A percentile compares a stretch with the other conserved stretches of the same genome.
phyloP scores from a whole-genome alignment of 92 coral and sea anemone genomes.

The Meandrina meandrites region DNA sequence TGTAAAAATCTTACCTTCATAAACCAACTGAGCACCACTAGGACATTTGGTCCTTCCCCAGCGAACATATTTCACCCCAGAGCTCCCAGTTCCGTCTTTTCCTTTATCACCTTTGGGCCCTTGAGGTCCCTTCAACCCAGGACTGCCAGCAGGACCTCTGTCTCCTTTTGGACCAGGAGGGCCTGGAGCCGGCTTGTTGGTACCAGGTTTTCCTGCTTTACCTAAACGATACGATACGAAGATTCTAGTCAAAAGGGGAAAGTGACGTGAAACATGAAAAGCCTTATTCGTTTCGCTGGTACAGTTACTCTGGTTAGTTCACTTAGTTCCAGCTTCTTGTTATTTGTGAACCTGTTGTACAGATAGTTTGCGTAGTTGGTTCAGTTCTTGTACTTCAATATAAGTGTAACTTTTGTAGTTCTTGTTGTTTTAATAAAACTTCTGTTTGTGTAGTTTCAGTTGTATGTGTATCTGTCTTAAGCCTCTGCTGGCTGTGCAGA shows the following conservation, averaged over 20 bases:
- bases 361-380: too few species aligned
- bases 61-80: slow-evolving; percentile 57
- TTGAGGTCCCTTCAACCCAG: slow-evolving; percentile 19
- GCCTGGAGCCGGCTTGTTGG: slow-evolving; percentile 18
- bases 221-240: background rate
- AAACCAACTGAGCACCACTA: slow-evolving; percentile 25
- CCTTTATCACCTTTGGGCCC: slow-evolving; percentile 19
- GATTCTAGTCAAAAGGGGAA: background rate
- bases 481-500: too few species aligned
- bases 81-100: slow-evolving; percentile 41
- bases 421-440: too few species aligned
- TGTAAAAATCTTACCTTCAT: slow-evolving; percentile 60
- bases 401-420: too few species aligned
- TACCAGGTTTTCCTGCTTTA: slow-evolving; percentile 4
- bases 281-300: too few species aligned
- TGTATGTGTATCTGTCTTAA: too few species aligned
- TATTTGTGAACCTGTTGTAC: too few species aligned
- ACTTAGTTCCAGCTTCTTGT: too few species aligned
- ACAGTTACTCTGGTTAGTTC: too few species aligned
- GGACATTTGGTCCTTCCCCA: slow-evolving; percentile 70
- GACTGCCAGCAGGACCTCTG: background rate
- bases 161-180: slow-evolving; percentile 27
- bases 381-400: too few species aligned
- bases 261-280: background rate
- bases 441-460: too few species aligned